Base-by-base conservation (phyloP, 2,888 invertebrate genomes). In the Lasioglossum leucozonium region DNA sequence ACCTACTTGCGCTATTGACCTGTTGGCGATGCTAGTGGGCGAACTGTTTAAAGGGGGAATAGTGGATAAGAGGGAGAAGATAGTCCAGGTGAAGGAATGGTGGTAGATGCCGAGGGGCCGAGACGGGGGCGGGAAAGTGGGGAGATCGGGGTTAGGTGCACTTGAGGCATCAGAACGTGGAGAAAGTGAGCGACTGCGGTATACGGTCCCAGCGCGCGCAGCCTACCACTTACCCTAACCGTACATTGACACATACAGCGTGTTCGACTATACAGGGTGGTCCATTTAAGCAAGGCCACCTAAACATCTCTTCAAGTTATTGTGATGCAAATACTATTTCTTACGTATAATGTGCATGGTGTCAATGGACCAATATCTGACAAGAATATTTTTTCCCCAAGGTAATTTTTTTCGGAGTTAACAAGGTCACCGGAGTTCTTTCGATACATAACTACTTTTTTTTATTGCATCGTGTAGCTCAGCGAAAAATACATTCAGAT, bases 1-100 rank as follows among this genome's bases (percentile, higher is more conserved):
- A 94, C 94, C 94, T 87, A 93, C 88, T 94, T 94, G 85, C 91
- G 87, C 90, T 93, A 92, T 92, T 91, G 91, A 92, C 92, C 93
- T 92, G 92, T 93, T 90, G 91, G 91, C 90, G 90, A 91, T 90
- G 90, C 88, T 88, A 88, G 83, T 87, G 85, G 88, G 88, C 87
- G 87, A 88, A 87, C 89, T 88, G 88, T 89, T 88, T 90, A 91
- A 89, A 88, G 85, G 81, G 82, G 87, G 85, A 78, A 37, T n/a
- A n/a, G 85, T 80, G 87, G 90, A 87, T 88, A 84, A 78, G 84
- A 71, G 81, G 88, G 88, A 83, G 88, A 81, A 88, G 87, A 87
- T 85, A 86, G 82, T 83, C 77, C 84, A 86, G 90, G 86, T 83
- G 85, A 85, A 87, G 90, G 89, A 88, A 85, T 87, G 84, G 83